These are phyloP conservation scores for Phacellophora camtschatica DNA, from an alignment of 30 jellyfish, hydroid and myxozoan genomes.

Conservation along the genomic window DNA sequence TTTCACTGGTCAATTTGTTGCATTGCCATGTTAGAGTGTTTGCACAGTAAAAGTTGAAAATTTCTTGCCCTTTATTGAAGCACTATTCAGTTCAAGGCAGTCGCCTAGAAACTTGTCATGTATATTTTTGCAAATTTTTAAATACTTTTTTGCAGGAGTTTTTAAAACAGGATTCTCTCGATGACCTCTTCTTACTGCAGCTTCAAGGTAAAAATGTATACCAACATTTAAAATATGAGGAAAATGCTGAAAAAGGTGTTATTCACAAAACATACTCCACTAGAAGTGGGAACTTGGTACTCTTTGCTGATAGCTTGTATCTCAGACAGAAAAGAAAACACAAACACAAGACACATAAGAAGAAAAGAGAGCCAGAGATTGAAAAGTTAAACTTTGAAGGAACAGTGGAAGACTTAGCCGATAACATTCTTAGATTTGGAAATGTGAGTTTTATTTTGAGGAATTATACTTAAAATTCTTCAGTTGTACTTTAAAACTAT, in stretches of 20 bases:
- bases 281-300: slow-evolving; percentile 35
- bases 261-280: slow-evolving; percentile 60
- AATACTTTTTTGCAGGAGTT: neutral
- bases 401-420: slow-evolving; percentile 59
- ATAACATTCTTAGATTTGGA: slow-evolving; percentile 56
- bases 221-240: neutral
- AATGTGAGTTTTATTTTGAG: slow-evolving; percentile 23
- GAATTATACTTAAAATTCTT: too few species aligned
- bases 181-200: slow-evolving; percentile 43
- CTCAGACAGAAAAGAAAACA: slow-evolving; percentile 20
- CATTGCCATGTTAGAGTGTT: too few species aligned
- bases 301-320: slow-evolving; percentile 49
- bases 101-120: too few species aligned
- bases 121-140: too few species aligned
- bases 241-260: neutral
- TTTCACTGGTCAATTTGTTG: too few species aligned
- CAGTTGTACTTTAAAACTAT: too few species aligned
- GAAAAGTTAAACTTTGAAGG: slow-evolving; percentile 46
- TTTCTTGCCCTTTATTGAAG: too few species aligned
- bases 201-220: neutral
- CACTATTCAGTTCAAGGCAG: too few species aligned
- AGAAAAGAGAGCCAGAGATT: neutral
- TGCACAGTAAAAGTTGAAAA: too few species aligned
- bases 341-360: slow-evolving; percentile 1
- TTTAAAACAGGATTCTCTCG: slow-evolving; percentile 10